These are phyloP conservation scores for Hippoglossus stenolepis DNA, from an alignment of 2,113 vertebrate species.

Conservation along the genomic window DNA sequence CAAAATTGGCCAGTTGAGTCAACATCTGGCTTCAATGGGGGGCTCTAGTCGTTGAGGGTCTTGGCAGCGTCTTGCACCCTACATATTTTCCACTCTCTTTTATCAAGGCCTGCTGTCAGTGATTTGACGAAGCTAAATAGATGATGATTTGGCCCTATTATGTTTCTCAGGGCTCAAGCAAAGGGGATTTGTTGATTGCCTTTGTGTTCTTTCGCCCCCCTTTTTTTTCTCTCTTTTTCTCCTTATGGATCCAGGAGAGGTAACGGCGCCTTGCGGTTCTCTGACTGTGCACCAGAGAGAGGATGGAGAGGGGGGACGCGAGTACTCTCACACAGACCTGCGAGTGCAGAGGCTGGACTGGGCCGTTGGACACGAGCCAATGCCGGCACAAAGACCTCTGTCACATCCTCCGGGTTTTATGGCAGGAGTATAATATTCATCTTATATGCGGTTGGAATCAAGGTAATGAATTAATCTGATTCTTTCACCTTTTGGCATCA, in stretches of 20 bases:
- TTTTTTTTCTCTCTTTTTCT: neutral
- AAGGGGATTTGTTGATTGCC: conserved; percentile 76
- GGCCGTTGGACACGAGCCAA: conserved; percentile 60
- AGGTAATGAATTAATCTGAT: conserved; percentile 65
- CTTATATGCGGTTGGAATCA: conserved; percentile 56
- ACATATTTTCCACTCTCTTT: conserved; percentile 84
- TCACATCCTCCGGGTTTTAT: conserved; percentile 71
- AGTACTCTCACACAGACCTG: conserved; percentile 63
- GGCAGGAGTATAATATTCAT: conserved; percentile 67
- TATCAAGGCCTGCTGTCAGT: conserved; percentile 83
- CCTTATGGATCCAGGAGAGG: conserved; percentile 45
- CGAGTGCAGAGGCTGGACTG: conserved; percentile 56
- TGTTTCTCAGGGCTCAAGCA: conserved; percentile 75
- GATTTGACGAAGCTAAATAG: conserved; percentile 88
- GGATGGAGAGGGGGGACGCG: conserved; percentile 30
- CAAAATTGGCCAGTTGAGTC: conserved; percentile 84
- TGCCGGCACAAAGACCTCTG: conserved; percentile 71
- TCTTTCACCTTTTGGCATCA: conserved; percentile 57
- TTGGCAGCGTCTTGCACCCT: conserved; percentile 82
- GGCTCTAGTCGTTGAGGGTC: conserved; percentile 74
- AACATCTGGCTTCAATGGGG: conserved; percentile 89
- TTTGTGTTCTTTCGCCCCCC: conserved; percentile 61
- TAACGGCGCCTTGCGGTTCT: conserved; percentile 26
- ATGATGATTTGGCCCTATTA: conserved; percentile 81
- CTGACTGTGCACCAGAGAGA: conserved; percentile 52